These are phyloP conservation scores for Lydus trimaculatus DNA, from an alignment of 2,888 invertebrate genomes.

Conservation along the genomic window DNA sequence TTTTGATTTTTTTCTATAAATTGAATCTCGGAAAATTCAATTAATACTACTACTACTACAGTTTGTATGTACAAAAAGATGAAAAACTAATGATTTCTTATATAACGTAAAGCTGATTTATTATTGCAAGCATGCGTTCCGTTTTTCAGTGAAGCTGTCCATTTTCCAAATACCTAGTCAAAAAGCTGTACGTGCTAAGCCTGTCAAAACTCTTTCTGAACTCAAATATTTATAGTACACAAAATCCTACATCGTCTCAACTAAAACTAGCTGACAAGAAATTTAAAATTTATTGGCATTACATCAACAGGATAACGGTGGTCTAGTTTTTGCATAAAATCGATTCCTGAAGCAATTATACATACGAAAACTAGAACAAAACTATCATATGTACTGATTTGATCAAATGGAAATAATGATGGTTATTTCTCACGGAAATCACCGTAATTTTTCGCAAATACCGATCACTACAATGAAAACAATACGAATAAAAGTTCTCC, in stretches of 20 bases:
- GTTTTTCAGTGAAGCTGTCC: conserved; percentile 53
- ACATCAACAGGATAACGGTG: neutral
- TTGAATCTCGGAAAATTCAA: neutral
- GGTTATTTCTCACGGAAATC: conserved; percentile 1
- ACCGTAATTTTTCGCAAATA: neutral
- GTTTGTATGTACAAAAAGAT: too few species aligned
- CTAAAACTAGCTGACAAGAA: conserved; percentile 45
- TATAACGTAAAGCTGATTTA: conserved; percentile 43
- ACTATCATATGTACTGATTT: neutral
- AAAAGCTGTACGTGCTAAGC: conserved; percentile 48
- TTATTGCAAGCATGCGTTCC: conserved; percentile 48
- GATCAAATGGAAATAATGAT: conserved; percentile 1
- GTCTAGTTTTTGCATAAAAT: neutral
- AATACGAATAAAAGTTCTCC: conserved; percentile 7
- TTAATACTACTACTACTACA: conserved; percentile 14
- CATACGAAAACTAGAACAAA: neutral
- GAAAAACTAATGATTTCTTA: conserved; percentile 18
- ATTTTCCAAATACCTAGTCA: conserved; percentile 54
- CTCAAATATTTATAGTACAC: conserved; percentile 46
- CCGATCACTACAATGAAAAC: neutral
- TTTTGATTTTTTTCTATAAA: neutral
- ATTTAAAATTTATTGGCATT: conserved; percentile 41
- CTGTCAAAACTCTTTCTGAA: conserved; percentile 34
- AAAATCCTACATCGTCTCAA: conserved; percentile 34
- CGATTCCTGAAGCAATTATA: neutral